phyloP scores from a whole-genome alignment of 1,140 invertebrate genomes.

The Euura saliciscinereae region DNA sequence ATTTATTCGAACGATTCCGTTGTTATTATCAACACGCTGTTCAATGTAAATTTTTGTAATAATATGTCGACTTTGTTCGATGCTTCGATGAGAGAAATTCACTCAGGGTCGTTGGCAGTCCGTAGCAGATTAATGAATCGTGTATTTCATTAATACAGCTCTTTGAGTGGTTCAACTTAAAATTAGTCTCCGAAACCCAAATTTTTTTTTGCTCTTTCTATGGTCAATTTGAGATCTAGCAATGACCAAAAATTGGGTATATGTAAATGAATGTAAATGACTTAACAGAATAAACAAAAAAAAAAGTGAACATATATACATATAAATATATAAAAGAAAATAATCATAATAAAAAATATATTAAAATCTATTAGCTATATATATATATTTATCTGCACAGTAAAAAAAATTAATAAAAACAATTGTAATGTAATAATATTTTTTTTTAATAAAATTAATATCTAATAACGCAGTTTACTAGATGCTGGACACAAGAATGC shows the following conservation, averaged over 20 bases:
- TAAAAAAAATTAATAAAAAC: too few relatives aligned
- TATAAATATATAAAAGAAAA: not conserved
- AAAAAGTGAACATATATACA: not conserved
- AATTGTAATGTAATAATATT: not conserved
- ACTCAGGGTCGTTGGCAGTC: too few relatives aligned
- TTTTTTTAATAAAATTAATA: not conserved
- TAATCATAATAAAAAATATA: not conserved
- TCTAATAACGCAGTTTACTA: not conserved
- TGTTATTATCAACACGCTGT: too few relatives aligned
- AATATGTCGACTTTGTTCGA: too few relatives aligned
- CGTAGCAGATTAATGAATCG: too few relatives aligned
- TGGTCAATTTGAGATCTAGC: not conserved
- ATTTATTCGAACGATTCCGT: too few relatives aligned
- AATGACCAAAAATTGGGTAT: not conserved
- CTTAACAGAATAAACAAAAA: not conserved
- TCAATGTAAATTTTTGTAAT: too few relatives aligned
- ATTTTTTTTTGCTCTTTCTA: too few relatives aligned
- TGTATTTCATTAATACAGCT: too few relatives aligned
- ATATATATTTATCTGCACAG: not conserved
- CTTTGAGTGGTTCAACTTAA: too few relatives aligned
- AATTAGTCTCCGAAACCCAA: too few relatives aligned
- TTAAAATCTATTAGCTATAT: not conserved
- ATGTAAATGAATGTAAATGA: not conserved
- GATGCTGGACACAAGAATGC: slow-evolving; percentile 1
- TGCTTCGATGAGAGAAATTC: too few relatives aligned